These are phyloP conservation scores for Potorous gilbertii DNA, from an alignment of 2,797 vertebrate genomes.

Conservation along the genomic window DNA sequence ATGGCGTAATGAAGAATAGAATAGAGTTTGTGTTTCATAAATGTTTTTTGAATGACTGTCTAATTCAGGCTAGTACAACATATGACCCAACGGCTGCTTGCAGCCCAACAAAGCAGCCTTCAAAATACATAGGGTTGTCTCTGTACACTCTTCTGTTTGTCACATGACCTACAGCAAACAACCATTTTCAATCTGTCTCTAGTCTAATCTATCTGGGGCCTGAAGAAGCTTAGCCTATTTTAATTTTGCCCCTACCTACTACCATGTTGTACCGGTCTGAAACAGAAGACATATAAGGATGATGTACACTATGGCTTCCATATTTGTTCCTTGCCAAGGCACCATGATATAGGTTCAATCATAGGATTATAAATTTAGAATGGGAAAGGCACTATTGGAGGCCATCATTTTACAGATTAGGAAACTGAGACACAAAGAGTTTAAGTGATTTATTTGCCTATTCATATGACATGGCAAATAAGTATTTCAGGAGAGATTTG, in stretches of 20 bases:
- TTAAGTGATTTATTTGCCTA: background rate
- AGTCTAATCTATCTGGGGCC: too few relatives aligned
- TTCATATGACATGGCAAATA: background rate
- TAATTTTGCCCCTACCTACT: too few relatives aligned
- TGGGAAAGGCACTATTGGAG: background rate
- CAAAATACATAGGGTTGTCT: too few relatives aligned
- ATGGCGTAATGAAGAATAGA: background rate
- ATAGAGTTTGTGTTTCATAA: background rate
- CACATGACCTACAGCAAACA: too few relatives aligned
- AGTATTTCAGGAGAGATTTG: background rate
- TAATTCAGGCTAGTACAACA: background rate
- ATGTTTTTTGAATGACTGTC: background rate
- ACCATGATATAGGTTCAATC: background rate
- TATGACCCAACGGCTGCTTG: too few relatives aligned
- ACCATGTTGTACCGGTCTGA: background rate
- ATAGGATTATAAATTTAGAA: background rate
- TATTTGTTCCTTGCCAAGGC: background rate
- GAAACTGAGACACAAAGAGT: background rate
- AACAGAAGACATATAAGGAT: background rate
- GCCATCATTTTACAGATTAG: background rate
- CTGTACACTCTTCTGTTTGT: too few relatives aligned
- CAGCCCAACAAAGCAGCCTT: too few relatives aligned
- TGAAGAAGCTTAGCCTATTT: too few relatives aligned
- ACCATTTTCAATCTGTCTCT: too few relatives aligned
- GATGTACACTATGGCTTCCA: background rate